Base-by-base conservation (phyloP, 2,797 vertebrate genomes). In the Pterois miles region DNA sequence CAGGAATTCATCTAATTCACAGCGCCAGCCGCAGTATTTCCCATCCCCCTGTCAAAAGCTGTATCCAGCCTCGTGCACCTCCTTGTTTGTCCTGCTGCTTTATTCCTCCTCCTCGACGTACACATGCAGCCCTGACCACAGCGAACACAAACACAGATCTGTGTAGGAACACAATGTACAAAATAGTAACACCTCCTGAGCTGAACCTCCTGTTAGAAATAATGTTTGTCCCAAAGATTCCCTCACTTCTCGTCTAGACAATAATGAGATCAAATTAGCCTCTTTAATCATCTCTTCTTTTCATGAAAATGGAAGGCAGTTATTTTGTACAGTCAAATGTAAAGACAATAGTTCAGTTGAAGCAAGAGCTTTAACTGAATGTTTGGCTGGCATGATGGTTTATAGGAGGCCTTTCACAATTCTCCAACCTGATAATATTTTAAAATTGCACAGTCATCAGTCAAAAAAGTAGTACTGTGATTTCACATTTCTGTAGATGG, bases 21-120 rank as follows among this genome's bases (percentile, higher is more conserved):
- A 67, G 81, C 65, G 4, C 71, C 70, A 83, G 76, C 81, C 68
- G 34, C 83, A 77, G 89, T 81, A 86, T 90, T 88, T 91, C 89
- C 89, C 90, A 84, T 84, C 85, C 87, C 70, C 86, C 85, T 87
- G 86, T 87, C 81, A 90, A 74, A 83, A 85, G 80, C 85, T 16
- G 4, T 20, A 74, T 65, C 69, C 83, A 85, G 78, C 69, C 72
- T 57, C 80, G 8, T 72, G 73, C 84, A 60, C 73, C 71, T 82
- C 82, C 77, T 58, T 88, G 85, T 90, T 90, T 85, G 89, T 84
- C 77, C 82, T 79, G 46, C 77, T 76, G 64, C 84, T 80, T 89
- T 79, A 73, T 84, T 79, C 75, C 65, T 68, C 77, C 68, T 83
- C 53, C 50, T 82, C 8, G 8, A 40, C 11, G 13, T 70, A 25